These are phyloP conservation scores for Hoplostethus mediterraneus DNA, from an alignment of 2,797 vertebrate genomes.

Conservation along the genomic window DNA sequence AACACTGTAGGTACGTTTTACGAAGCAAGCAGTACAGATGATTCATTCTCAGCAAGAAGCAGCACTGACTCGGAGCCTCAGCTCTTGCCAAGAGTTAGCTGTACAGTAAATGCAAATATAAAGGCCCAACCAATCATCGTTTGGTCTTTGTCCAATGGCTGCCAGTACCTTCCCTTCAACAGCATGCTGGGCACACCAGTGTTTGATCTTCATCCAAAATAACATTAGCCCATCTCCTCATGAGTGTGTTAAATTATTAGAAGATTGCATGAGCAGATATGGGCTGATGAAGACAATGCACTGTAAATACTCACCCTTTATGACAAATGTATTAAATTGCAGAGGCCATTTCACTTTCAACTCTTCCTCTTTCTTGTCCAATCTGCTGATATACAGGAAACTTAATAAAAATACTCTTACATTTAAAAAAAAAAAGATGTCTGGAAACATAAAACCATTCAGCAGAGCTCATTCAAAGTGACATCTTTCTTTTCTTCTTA, in stretches of 20 bases:
- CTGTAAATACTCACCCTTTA: neutral
- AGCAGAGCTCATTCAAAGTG: constrained; percentile 19
- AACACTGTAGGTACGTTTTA: constrained; percentile 25
- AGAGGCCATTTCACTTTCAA: constrained; percentile 10
- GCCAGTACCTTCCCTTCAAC: neutral
- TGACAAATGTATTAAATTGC: constrained; percentile 5
- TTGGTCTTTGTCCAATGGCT: neutral
- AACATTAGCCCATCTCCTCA: neutral
- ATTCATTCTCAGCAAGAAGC: constrained; percentile 14
- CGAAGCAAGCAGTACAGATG: constrained; percentile 5
- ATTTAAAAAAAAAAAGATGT: constrained; percentile 38
- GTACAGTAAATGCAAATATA: constrained; percentile 33
- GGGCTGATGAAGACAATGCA: constrained; percentile 25
- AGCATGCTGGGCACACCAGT: neutral
- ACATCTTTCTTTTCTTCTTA: constrained; percentile 23
- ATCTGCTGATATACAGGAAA: constrained; percentile 19
- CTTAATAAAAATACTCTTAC: constrained; percentile 36
- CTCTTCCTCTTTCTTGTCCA: constrained; percentile 5
- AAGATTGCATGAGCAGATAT: constrained; percentile 9
- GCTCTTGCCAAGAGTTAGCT: constrained; percentile 13
- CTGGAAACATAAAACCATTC: constrained; percentile 50
- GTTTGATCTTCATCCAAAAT: neutral
- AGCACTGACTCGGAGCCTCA: constrained; percentile 19
- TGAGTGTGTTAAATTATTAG: constrained; percentile 32
- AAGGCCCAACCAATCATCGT: neutral